Conservation (phyloP, 2,888 invertebrate species). For the Caenorhabditis afra region DNA sequence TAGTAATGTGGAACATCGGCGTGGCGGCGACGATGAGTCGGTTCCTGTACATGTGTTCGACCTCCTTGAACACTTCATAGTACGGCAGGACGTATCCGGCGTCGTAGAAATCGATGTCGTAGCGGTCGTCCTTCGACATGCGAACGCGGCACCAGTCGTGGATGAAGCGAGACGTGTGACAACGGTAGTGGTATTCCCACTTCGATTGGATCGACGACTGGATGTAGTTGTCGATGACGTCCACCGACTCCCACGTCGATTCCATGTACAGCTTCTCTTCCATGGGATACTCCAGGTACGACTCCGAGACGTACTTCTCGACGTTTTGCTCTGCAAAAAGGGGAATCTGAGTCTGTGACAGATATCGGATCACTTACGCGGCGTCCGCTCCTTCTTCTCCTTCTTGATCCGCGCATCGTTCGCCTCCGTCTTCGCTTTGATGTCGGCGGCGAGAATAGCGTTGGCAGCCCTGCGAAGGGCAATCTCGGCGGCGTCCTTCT, state of each 20-base stretch:
- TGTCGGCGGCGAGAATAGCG: neutral
- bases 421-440: neutral
- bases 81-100: constrained; percentile 19
- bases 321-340: constrained; percentile 25
- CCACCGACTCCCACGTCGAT: constrained; percentile 5
- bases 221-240: constrained; percentile 37
- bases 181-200: constrained; percentile 26
- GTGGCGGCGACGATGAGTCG: constrained; percentile 11
- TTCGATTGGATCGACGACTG: no score
- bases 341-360: no score
- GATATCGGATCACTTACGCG: neutral
- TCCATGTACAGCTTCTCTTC: neutral
- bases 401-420: neutral
- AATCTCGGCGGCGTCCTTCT: neutral
- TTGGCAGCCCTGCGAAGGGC: neutral
- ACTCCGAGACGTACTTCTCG: constrained; percentile 12
- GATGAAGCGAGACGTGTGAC: neutral
- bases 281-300: neutral
- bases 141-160: constrained; percentile 30
- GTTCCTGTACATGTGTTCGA: neutral
- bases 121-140: neutral
- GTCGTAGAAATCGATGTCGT: constrained; percentile 33
- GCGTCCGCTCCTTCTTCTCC: constrained; percentile 3
- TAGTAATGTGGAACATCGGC: constrained; percentile 5
- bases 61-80: neutral